Evolutionary conservation across 2,797 vertebrate genomes (phyloP).

Genomic region (Epinephelus awoara): DNA sequence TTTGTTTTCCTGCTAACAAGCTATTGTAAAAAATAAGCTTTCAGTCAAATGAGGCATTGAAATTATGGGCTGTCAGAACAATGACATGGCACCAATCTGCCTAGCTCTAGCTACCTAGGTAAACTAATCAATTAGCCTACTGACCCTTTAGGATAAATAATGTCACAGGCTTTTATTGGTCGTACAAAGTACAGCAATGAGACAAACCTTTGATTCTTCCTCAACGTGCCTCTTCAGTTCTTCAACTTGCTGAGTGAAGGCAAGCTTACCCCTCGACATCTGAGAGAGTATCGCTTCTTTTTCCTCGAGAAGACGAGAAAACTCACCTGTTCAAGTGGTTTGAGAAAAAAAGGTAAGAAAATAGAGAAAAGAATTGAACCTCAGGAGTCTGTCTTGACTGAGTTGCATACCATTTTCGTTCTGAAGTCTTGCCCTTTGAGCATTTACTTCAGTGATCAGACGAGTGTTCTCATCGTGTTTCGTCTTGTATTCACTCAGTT

Average conservation of each 20-base stretch:
- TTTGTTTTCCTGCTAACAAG: too few species aligned
- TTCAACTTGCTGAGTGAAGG: slow-evolving; percentile 89
- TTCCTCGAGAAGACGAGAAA: slow-evolving; percentile 88
- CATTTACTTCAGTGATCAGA: slow-evolving; percentile 84
- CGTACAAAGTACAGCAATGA: not conserved
- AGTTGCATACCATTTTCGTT: slow-evolving; percentile 86
- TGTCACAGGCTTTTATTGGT: too few species aligned
- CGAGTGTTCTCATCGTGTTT: slow-evolving; percentile 87
- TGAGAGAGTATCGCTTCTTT: slow-evolving; percentile 89
- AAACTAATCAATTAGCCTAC: not conserved
- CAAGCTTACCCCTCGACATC: slow-evolving; percentile 87
- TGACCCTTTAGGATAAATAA: not conserved
- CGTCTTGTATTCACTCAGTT: slow-evolving; percentile 85
- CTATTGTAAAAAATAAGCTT: too few species aligned
- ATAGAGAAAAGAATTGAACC: not conserved
- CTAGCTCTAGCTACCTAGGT: not conserved
- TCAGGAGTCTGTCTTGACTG: not conserved
- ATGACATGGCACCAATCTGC: not conserved
- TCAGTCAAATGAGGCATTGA: too few species aligned
- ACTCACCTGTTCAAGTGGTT: slow-evolving; percentile 82
- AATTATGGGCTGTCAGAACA: too few species aligned
- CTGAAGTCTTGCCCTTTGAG: slow-evolving; percentile 86
- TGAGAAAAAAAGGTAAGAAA: not conserved
- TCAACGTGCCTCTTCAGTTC: slow-evolving; percentile 90
- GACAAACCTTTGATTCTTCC: slow-evolving; percentile 81